phyloP scores from a whole-genome alignment of 2,888 invertebrate species.

The Oscheius sp. region DNA sequence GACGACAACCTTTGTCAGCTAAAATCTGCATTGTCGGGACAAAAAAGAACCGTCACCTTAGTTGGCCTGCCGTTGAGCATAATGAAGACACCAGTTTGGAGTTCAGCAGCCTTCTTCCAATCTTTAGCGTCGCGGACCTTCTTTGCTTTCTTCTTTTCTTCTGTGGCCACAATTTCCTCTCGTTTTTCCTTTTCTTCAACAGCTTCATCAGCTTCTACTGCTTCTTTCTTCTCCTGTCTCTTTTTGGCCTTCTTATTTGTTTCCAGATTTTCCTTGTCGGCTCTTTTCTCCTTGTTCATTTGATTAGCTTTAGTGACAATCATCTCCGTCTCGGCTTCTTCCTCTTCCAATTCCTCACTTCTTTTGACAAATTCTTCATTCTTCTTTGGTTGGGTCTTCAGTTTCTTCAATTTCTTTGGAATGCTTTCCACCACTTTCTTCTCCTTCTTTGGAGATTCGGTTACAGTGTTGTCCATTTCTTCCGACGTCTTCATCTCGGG shows the following conservation, averaged over 20 bases:
- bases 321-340: neutral
- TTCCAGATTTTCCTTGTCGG: neutral
- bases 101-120: constrained; percentile 2
- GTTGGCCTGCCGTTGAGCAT: constrained; percentile 8
- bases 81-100: neutral
- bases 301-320: neutral
- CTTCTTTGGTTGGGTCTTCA: neutral
- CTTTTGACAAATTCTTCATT: constrained; percentile 15
- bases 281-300: constrained; percentile 2
- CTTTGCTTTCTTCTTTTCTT: neutral
- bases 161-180: neutral
- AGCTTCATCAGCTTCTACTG: neutral
- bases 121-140: neutral
- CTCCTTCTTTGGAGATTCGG: neutral
- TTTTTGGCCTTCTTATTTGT: neutral
- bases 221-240: constrained; percentile 1
- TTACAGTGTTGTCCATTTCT: neutral
- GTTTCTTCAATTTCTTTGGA: neutral
- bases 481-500: neutral
- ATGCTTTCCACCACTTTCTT: neutral
- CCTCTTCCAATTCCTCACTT: neutral
- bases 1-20: constrained; percentile 3
- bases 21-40: neutral
- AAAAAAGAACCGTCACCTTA: neutral
- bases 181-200: neutral